Conservation (phyloP, 2,797 vertebrate genomes). For the Manis pentadactyla region DNA sequence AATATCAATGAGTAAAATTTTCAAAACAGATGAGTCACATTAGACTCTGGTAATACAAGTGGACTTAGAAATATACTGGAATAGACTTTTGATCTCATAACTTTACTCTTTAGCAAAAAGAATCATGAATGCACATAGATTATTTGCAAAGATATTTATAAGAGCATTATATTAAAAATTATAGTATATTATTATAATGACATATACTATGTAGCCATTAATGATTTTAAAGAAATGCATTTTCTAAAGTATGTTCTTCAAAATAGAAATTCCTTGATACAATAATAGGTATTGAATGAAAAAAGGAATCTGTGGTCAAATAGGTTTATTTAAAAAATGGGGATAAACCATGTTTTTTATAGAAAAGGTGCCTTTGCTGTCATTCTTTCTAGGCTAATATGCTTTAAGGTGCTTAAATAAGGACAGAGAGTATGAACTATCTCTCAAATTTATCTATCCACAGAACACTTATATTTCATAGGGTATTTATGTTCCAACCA, state of each 20-base stretch:
- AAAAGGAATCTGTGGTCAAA: neutral
- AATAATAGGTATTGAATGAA: neutral
- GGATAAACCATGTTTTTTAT: neutral
- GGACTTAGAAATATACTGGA: conserved; percentile 14
- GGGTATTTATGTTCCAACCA: conserved; percentile 29
- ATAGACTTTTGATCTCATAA: neutral
- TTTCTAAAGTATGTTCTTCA: conserved; percentile 33
- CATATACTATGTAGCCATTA: neutral
- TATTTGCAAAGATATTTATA: conserved; percentile 23
- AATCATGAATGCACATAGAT: neutral
- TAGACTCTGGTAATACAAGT: neutral
- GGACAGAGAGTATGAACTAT: neutral
- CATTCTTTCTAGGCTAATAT: neutral
- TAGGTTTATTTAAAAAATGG: neutral
- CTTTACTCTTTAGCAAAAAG: conserved; percentile 3
- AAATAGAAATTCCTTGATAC: neutral
- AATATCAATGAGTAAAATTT: conserved; percentile 32
- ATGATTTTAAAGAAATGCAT: conserved; percentile 12
- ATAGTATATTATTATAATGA: neutral
- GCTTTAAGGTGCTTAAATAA: neutral
- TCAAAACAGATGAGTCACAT: conserved; percentile 12
- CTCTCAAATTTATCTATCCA: neutral
- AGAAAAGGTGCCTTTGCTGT: neutral
- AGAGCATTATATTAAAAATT: neutral
- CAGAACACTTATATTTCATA: neutral